Percentiles rank a stretch among this genome's conserved stretches.
phyloP scores from a whole-genome alignment of 2,113 vertebrate species.

The Saguinus midas region DNA sequence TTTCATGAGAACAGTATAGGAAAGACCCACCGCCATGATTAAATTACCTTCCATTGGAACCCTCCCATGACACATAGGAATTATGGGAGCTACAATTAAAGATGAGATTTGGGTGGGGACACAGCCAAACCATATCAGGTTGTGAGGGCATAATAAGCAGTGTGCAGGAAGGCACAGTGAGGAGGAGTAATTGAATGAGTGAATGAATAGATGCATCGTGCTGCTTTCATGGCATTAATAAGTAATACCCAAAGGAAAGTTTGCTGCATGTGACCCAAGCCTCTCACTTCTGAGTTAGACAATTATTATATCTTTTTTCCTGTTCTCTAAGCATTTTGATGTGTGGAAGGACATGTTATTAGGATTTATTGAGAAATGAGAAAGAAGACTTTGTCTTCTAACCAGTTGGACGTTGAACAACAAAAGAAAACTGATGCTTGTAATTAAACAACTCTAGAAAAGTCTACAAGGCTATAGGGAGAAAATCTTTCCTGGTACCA shows the following conservation, averaged over 20 bases:
- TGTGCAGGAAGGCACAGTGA: background rate
- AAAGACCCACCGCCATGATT: no score
- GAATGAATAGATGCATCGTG: background rate
- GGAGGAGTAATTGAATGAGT: background rate
- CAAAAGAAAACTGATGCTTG: conserved; percentile 50
- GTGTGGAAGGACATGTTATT: background rate
- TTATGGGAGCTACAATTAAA: no score
- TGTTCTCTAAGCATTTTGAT: conserved; percentile 31
- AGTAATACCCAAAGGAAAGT: background rate
- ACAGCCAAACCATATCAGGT: no score
- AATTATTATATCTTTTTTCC: conserved; percentile 21
- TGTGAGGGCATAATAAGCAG: background rate
- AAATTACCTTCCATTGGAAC: no score
- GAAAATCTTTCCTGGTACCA: background rate
- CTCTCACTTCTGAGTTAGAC: background rate
- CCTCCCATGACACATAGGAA: no score
- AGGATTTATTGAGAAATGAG: background rate
- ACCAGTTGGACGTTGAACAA: conserved; percentile 36
- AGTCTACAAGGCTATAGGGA: background rate
- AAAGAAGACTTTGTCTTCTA: conserved; percentile 24
- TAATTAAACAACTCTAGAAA: conserved; percentile 26
- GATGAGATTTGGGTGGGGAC: no score
- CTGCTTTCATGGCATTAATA: background rate
- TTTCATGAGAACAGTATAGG: no score
- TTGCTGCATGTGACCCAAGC: background rate